Evolutionary conservation across 2,888 invertebrate genomes (phyloP).

Genomic region (Exocentrus adspersus): DNA sequence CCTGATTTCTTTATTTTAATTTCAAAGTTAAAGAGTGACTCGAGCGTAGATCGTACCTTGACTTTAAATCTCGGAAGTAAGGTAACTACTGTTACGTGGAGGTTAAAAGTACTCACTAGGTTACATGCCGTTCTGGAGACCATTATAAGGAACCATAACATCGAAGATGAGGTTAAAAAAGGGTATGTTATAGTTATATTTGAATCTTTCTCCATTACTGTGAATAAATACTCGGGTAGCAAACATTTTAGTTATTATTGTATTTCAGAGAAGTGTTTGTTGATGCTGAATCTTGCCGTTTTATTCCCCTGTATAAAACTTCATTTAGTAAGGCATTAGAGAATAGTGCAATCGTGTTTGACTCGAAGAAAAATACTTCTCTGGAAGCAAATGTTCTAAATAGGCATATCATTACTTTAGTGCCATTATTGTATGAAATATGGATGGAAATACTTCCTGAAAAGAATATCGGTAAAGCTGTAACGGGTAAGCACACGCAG

Average conservation of each 20-base stretch:
- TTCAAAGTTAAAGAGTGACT: conserved; percentile 75
- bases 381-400: conserved; percentile 59
- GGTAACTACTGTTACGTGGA: conserved; percentile 81
- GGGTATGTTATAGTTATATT: neutral
- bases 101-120: conserved; percentile 78
- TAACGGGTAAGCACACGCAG: conserved; percentile 37
- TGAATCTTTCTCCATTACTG: too few species aligned
- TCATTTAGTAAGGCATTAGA: conserved; percentile 29
- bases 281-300: conserved; percentile 17
- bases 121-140: conserved; percentile 71
- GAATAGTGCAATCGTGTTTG: conserved; percentile 13
- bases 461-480: conserved; percentile 37
- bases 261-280: conserved; percentile 3
- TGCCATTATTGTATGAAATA: conserved; percentile 83
- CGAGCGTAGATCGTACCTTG: conserved; percentile 74
- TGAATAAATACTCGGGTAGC: too few species aligned
- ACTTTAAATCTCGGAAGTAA: conserved; percentile 76
- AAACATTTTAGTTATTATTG: too few species aligned
- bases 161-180: conserved; percentile 26
- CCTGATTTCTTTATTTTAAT: conserved; percentile 87
- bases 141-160: conserved; percentile 32
- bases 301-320: conserved; percentile 41
- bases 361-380: conserved; percentile 2
- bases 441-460: conserved; percentile 83
- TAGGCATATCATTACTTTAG: conserved; percentile 72